Evolutionary conservation across 2,113 vertebrate species (phyloP), one percentile per base, ranked within the genome.

Genomic region (Colinus virginianus): DNA sequence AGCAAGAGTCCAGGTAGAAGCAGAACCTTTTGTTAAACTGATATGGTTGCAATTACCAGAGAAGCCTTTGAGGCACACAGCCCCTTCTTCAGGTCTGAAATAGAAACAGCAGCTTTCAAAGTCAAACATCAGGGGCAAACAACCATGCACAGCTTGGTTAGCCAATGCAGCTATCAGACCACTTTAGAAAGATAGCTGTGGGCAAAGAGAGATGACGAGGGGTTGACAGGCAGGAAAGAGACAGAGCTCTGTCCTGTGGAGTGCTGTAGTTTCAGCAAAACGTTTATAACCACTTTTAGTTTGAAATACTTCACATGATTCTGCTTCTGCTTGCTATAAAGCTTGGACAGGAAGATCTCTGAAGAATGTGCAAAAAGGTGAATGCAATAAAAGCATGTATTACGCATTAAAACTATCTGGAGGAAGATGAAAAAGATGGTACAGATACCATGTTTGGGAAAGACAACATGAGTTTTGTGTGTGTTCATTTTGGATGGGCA

Each of bases 61-160:
- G 25, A 88, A 90, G 34, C 36, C 90, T 86, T 21, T 66, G 80
- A 88, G 84, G 56, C 43, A 78, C 40, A 77, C 23, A 93, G 62
- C 16, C 45, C 43, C 71, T 90, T 87, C 71, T 88, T 85, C 76
- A 83, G 63, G 79, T 77, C 63, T 91, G 78, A 83, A 90, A 80
- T 1, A 93, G 63, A 91, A 93, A 83, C 40, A 90, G 74, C 56
- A 86, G 30, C 77, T 92, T 93, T 70, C 61, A 40, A 71, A 84
- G 32, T 45, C 69, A 84, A 83, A 88, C 30, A 63, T 14, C 42
- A 80, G 42, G 18, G 19, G 64, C 77, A 32, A 84, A 70, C 21
- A 83, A n/a, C 48, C 56, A 77, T 30, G 40, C 8, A 51, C 48
- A 61, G 22, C 78, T 91, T 43, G 81, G 61, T 48, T 66, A 70